These are phyloP conservation scores for Drosophila gunungcola DNA, from an alignment of 1,140 invertebrate genomes.

Conservation along the genomic window DNA sequence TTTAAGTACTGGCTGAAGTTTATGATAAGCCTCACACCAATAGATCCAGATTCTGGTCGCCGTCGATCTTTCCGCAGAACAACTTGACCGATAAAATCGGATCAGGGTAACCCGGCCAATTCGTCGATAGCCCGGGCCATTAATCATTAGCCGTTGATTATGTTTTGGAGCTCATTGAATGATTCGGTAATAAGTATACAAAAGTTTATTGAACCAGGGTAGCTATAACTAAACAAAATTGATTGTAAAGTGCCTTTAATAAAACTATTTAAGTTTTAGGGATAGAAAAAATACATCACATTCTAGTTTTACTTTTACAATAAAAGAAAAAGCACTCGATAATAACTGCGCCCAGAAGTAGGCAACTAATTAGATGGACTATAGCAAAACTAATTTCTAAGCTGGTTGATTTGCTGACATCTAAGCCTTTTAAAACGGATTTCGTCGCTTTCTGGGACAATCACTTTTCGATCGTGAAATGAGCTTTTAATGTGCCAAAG, in stretches of 20 bases:
- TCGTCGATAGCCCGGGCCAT: constrained; percentile 22
- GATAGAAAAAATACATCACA: no score
- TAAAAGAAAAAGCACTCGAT: no score
- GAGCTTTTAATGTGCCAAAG: constrained; percentile 14
- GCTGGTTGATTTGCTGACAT: not conserved
- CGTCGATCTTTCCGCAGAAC: constrained; percentile 2
- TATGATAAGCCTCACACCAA: constrained; percentile 72
- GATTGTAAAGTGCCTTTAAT: no score
- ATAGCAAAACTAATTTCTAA: not conserved
- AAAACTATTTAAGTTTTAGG: no score
- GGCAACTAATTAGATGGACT: constrained; percentile 8
- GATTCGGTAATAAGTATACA: constrained; percentile 1
- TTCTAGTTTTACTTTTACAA: no score
- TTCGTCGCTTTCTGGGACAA: not conserved
- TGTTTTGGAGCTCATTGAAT: not conserved
- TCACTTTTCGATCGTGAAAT: constrained; percentile 29
- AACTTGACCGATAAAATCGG: constrained; percentile 25
- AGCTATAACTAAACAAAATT: not conserved
- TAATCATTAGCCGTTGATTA: constrained; percentile 24
- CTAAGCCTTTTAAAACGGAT: not conserved
- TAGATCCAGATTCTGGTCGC: constrained; percentile 3
- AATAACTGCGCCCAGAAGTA: constrained; percentile 34
- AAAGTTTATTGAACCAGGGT: constrained; percentile 24
- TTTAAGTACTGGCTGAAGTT: constrained; percentile 53
- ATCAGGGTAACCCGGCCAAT: constrained; percentile 8